Evolutionary conservation across 2,888 invertebrate genomes (phyloP).

Genomic region (Ennomos erosarius): DNA sequence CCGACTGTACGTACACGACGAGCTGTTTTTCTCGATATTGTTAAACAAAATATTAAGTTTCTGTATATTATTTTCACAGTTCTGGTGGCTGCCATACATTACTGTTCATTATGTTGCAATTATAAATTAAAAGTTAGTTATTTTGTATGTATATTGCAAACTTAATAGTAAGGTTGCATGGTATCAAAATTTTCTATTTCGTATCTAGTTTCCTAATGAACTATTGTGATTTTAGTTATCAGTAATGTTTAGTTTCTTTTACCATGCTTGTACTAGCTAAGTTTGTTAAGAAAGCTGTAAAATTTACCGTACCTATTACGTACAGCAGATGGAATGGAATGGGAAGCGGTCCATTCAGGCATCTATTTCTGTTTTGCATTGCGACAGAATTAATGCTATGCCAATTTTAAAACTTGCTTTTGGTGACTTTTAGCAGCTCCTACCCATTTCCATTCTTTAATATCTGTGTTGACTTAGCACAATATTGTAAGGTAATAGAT

Average conservation of each 20-base stretch:
- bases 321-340: too few species aligned
- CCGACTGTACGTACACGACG: slow-evolving; percentile 22
- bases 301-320: too few species aligned
- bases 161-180: slow-evolving; percentile 30
- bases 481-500: slow-evolving; percentile 5
- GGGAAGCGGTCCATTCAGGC: background rate
- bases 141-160: slow-evolving; percentile 15
- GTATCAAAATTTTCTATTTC: slow-evolving; percentile 10
- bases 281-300: too few species aligned
- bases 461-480: background rate
- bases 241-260: background rate
- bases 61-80: slow-evolving; percentile 29
- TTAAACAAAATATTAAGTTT: slow-evolving; percentile 20
- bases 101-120: background rate
- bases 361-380: background rate
- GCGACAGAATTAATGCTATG: background rate
- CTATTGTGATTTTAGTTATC: background rate
- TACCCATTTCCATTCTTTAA: background rate
- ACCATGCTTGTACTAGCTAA: background rate
- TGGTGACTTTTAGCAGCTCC: too few species aligned
- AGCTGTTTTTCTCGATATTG: slow-evolving; percentile 18
- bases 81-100: slow-evolving; percentile 16
- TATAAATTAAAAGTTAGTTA: background rate
- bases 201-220: slow-evolving; percentile 10
- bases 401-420: too few species aligned